Conservation (phyloP, 2,113 vertebrate species). For the Atherinomorus stipes region DNA sequence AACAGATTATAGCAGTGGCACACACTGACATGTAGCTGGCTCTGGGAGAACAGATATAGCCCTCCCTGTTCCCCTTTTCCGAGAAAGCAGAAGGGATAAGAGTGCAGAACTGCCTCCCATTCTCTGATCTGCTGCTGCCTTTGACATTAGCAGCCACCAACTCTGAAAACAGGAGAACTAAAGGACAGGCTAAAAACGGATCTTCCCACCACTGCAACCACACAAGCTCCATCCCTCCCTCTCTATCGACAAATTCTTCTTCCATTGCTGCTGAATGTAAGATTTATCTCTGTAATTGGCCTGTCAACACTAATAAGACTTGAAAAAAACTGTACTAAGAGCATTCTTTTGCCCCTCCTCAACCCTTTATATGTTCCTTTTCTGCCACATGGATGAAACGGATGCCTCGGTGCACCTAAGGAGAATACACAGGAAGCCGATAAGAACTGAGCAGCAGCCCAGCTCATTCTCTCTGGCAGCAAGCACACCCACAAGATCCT, state of each 20-base stretch:
- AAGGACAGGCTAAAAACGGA: conserved; percentile 24
- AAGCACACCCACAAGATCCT: conserved; percentile 31
- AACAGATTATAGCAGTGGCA: conserved; percentile 50
- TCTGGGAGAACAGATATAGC: conserved; percentile 50
- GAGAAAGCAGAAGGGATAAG: conserved; percentile 55
- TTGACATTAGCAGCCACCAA: conserved; percentile 63
- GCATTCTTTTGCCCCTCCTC: conserved; percentile 15
- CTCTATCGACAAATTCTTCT: conserved; percentile 12
- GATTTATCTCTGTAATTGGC: conserved; percentile 50
- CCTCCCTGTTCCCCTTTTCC: conserved; percentile 50
- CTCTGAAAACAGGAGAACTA: conserved; percentile 46
- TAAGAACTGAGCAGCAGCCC: conserved; percentile 28
- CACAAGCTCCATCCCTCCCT: conserved; percentile 20
- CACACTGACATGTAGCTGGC: conserved; percentile 9
- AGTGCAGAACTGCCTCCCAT: conserved; percentile 49
- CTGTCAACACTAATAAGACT: conserved; percentile 45
- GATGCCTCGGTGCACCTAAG: conserved; percentile 43
- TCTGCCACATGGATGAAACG: conserved; percentile 14
- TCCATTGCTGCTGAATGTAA: conserved; percentile 14
- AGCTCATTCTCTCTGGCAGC: conserved; percentile 50
- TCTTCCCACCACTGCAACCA: conserved; percentile 21
- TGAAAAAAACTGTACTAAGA: conserved; percentile 13
- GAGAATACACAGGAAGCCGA: conserved; percentile 26
- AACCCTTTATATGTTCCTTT: not conserved
- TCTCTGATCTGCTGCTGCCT: conserved; percentile 67